These are phyloP conservation scores for Drosophila flavopinicola DNA, from an alignment of 2,888 invertebrate species.

Conservation along the genomic window DNA sequence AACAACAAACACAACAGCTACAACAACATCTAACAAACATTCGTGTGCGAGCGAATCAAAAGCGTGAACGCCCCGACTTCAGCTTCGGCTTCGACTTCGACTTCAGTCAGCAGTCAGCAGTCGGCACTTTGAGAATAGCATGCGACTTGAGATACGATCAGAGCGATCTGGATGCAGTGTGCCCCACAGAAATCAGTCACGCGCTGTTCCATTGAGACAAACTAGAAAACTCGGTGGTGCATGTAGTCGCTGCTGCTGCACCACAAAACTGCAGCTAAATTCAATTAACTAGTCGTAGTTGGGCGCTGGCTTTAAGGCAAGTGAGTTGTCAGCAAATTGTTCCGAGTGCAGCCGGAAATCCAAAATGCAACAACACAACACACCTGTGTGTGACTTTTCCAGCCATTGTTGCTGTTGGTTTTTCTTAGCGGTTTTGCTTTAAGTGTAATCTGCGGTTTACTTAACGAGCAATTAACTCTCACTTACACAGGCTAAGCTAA, in stretches of 20 bases:
- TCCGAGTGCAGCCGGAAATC: conserved; percentile 36
- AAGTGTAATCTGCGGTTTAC: conserved; percentile 51
- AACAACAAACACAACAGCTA: conserved; percentile 13
- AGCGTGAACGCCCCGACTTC: conserved; percentile 64
- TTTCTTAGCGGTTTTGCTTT: conserved; percentile 10
- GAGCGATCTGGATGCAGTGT: conserved; percentile 39
- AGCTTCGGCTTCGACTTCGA: conserved; percentile 22
- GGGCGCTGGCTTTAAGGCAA: conserved; percentile 27
- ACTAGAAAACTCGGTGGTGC: conserved; percentile 29
- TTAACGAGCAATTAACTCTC: conserved; percentile 43
- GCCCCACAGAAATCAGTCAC: conserved; percentile 66
- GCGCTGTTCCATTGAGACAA: conserved; percentile 34
- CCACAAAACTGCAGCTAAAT: conserved; percentile 32
- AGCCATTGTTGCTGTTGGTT: conserved; percentile 33
- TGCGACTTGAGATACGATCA: conserved; percentile 43
- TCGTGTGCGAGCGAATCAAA: conserved; percentile 59
- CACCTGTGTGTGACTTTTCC: conserved; percentile 19
- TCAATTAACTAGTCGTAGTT: conserved; percentile 60
- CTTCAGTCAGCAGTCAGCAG: background rate
- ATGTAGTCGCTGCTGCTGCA: conserved; percentile 4
- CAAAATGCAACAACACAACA: conserved; percentile 9
- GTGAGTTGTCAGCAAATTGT: conserved; percentile 39
- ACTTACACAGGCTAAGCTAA: too few relatives aligned
- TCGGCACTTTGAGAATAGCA: conserved; percentile 39
- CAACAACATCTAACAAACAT: conserved; percentile 28